Evolutionary conservation across 2,113 vertebrate species (phyloP).

Genomic region (Mus musculus): GRCm39 chr16:52548001-52548500

Average conservation of each 20-base stretch:
- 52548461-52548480: no score
- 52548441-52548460: background rate
- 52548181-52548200: background rate
- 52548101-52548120: background rate
- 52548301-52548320: background rate
- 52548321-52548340: background rate
- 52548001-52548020: background rate
- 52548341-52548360: background rate
- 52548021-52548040: background rate
- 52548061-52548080: background rate
- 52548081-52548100: background rate
- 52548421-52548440: background rate
- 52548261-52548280: background rate
- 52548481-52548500: background rate
- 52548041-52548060: background rate
- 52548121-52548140: background rate
- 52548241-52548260: no score
- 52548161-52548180: background rate
- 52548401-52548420: background rate
- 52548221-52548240: background rate
- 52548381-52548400: background rate
- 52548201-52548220: background rate
- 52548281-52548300: background rate
- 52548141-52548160: background rate
- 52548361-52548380: accelerated